Conservation (phyloP, 2,797 vertebrate species). For the Acanthopagrus latus region DNA sequence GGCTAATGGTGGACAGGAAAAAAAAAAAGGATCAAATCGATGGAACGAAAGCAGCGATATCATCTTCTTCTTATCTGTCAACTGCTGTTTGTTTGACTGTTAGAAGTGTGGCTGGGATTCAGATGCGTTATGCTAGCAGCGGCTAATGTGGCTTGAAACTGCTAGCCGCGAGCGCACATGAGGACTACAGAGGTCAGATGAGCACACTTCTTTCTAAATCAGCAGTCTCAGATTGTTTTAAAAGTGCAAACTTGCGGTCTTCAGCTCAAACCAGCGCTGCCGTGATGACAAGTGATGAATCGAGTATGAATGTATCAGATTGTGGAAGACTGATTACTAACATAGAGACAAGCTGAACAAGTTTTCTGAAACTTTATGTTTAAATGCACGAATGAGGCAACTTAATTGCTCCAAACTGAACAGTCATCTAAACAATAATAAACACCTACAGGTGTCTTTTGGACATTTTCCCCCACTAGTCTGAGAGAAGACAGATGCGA, state of each 20-base stretch:
- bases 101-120: background rate
- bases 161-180: background rate
- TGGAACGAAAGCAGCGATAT: background rate
- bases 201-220: background rate
- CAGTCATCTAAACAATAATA: too few species aligned
- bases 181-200: background rate
- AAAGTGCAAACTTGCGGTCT: background rate
- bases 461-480: too few species aligned
- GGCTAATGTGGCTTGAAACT: background rate
- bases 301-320: too few species aligned
- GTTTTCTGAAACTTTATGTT: too few species aligned
- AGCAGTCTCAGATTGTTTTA: background rate
- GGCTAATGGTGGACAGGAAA: background rate
- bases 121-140: background rate
- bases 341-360: too few species aligned
- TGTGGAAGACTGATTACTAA: too few species aligned
- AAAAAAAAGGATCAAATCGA: background rate
- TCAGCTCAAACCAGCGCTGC: background rate
- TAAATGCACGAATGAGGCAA: background rate
- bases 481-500: background rate
- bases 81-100: background rate
- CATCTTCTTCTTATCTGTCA: background rate
- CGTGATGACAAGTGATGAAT: background rate
- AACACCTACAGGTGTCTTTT: too few species aligned
- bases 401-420: background rate